A percentile compares a stretch with the other conserved stretches of the same genome.
Conservation (phyloP, 2,888 invertebrate species). For the Prenolepis imparis region DNA sequence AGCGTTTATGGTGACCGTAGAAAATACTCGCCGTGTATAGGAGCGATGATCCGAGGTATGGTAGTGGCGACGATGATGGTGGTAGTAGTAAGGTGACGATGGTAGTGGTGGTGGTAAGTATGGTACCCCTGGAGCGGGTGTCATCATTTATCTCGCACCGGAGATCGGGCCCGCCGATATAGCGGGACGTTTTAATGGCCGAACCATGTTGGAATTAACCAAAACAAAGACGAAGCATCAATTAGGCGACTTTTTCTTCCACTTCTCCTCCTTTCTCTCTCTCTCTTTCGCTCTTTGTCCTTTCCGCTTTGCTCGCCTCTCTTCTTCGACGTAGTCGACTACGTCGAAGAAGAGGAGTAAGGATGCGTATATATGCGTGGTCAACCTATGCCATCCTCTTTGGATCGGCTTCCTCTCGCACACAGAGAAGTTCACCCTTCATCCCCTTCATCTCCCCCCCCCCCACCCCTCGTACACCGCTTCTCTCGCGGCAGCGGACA, state of each 20-base stretch:
- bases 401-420: conserved; percentile 45
- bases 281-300: conserved; percentile 30
- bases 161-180: conserved; percentile 89
- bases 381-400: conserved; percentile 72
- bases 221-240: conserved; percentile 91
- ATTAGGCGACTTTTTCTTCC: conserved; percentile 88
- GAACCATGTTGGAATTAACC: conserved; percentile 91
- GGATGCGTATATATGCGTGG: conserved; percentile 63
- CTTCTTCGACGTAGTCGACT: conserved; percentile 30
- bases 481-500: conserved; percentile 32
- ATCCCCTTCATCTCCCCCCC: too few relatives aligned
- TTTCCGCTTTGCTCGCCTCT: conserved; percentile 50
- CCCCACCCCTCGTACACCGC: neutral
- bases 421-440: neutral
- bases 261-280: conserved; percentile 73
- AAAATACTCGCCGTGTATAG: conserved; percentile 51
- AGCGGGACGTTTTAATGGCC: conserved; percentile 90
- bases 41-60: conserved; percentile 59
- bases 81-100: conserved; percentile 70
- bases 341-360: conserved; percentile 72
- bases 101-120: conserved; percentile 83
- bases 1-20: conserved; percentile 55
- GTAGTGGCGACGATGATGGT: conserved; percentile 71
- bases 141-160: conserved; percentile 88
- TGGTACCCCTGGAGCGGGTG: conserved; percentile 87